A percentile compares a stretch with the other conserved stretches of the same genome.
phyloP scores from a whole-genome alignment of 2,113 vertebrate species.

The Amblyopsis rosae region DNA sequence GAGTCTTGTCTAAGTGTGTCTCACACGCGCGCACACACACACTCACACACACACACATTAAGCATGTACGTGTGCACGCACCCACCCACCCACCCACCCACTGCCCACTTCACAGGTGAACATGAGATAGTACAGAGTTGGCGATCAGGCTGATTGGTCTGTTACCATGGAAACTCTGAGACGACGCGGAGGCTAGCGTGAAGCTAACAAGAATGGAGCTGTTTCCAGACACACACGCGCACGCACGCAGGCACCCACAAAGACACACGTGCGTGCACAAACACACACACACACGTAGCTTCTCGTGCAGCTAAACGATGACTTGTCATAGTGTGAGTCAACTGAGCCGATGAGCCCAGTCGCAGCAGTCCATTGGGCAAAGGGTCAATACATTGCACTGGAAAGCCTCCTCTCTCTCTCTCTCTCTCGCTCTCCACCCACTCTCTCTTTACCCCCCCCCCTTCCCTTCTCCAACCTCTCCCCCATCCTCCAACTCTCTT shows the following conservation, averaged over 20 bases:
- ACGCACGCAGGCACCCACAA: conserved; percentile 4
- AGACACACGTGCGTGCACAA: background rate
- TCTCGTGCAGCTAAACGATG: conserved; percentile 13
- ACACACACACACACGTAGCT: conserved; percentile 3
- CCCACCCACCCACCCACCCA: conserved; percentile 6
- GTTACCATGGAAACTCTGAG: no score
- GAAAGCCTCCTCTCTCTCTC: conserved; percentile 1
- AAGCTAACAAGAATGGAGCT: no score
- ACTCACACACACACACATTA: conserved; percentile 2
- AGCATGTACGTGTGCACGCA: background rate
- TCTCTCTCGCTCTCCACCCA: no score
- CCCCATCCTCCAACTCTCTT: no score
- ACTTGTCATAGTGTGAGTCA: conserved; percentile 4
- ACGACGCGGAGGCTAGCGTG: no score
- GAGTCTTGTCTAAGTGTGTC: background rate
- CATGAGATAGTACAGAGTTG: no score
- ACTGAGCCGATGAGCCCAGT: conserved; percentile 9
- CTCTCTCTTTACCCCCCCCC: background rate
- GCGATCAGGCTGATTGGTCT: no score
- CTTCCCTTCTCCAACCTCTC: background rate
- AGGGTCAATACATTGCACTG: background rate
- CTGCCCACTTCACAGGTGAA: background rate
- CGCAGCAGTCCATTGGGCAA: conserved; percentile 11
- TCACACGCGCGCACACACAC: conserved; percentile 15
- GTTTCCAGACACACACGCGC: conserved; percentile 1